Percentiles rank a stretch among this genome's conserved stretches.
Conservation (phyloP, 2,888 invertebrate species). For the Pollenia griseotomentosa region DNA sequence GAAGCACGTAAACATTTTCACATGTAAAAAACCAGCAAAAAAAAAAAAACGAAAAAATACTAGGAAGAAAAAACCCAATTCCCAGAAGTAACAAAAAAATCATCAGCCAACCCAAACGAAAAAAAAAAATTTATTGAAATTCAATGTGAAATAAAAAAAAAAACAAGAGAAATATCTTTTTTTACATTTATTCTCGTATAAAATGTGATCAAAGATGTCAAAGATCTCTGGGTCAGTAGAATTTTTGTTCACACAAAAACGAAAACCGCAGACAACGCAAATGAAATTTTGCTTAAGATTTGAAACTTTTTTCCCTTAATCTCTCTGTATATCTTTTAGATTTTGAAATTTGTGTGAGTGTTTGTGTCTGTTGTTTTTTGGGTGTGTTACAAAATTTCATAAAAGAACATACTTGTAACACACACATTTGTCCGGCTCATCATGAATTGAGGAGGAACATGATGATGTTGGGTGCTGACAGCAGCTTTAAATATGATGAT, state of each 20-base stretch:
- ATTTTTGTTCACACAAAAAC: conserved; percentile 81
- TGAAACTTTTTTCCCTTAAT: conserved; percentile 39
- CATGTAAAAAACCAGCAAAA: conserved; percentile 50
- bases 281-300: conserved; percentile 74
- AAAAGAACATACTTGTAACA: conserved; percentile 34
- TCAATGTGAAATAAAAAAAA: conserved; percentile 51
- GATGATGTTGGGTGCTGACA: conserved; percentile 65
- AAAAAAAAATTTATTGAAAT: conserved; percentile 62
- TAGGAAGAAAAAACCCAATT: conserved; percentile 52
- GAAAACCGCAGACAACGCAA: conserved; percentile 79
- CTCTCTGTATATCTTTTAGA: conserved; percentile 21
- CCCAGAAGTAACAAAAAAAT: conserved; percentile 65
- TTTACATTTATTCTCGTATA: conserved; percentile 50
- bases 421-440: conserved; percentile 21
- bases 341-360: conserved; percentile 60
- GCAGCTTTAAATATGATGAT: conserved; percentile 50
- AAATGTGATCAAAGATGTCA: conserved; percentile 79
- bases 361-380: conserved; percentile 40
- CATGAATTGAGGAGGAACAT: conserved; percentile 44
- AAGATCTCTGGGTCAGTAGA: conserved; percentile 83
- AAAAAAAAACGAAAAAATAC: neutral
- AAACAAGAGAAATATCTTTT: conserved; percentile 28
- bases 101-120: conserved; percentile 43
- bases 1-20: conserved; percentile 64
- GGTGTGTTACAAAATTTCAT: conserved; percentile 55